Evolutionary conservation across 2,888 invertebrate genomes (phyloP).

Genomic region (Ectemnius continuus): DNA sequence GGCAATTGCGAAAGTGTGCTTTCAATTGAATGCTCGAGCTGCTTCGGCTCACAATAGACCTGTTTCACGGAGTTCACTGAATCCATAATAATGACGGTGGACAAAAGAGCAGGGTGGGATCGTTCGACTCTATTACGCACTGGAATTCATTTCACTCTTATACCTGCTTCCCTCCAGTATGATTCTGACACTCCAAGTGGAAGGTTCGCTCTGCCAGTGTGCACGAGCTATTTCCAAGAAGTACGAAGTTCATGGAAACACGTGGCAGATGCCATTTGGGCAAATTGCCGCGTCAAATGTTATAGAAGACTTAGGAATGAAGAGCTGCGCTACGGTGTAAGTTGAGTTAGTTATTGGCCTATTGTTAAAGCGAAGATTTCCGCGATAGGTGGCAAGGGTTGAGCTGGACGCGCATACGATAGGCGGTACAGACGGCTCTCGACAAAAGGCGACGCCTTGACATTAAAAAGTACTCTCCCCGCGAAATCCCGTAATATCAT

Average conservation of each 20-base stretch:
- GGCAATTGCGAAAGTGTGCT: background rate
- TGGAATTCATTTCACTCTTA: constrained; percentile 17
- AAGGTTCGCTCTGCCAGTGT: too few species aligned
- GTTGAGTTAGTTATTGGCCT: too few species aligned
- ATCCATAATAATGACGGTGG: constrained; percentile 11
- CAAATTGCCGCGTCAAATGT: constrained; percentile 1
- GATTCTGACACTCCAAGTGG: too few species aligned
- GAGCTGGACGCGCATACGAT: constrained; percentile 1
- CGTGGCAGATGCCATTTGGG: background rate
- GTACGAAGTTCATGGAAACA: background rate
- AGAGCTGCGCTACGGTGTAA: too few species aligned
- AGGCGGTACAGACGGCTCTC: constrained; percentile 33
- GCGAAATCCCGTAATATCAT: constrained; percentile 23
- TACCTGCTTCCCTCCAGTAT: too few species aligned
- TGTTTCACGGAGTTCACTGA: constrained; percentile 17
- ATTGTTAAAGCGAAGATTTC: too few species aligned
- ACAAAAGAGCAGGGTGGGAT: constrained; percentile 42
- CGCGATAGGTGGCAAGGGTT: too few species aligned
- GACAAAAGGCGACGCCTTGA: constrained; percentile 54
- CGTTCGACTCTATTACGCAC: constrained; percentile 9
- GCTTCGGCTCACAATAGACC: constrained; percentile 4
- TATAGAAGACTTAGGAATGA: background rate
- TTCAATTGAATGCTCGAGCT: background rate
- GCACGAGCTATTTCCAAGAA: too few species aligned
- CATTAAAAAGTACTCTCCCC: constrained; percentile 57